These are phyloP conservation scores for Crotalus helleri DNA, from an alignment of 2,113 vertebrate genomes.

Conservation along the genomic window DNA sequence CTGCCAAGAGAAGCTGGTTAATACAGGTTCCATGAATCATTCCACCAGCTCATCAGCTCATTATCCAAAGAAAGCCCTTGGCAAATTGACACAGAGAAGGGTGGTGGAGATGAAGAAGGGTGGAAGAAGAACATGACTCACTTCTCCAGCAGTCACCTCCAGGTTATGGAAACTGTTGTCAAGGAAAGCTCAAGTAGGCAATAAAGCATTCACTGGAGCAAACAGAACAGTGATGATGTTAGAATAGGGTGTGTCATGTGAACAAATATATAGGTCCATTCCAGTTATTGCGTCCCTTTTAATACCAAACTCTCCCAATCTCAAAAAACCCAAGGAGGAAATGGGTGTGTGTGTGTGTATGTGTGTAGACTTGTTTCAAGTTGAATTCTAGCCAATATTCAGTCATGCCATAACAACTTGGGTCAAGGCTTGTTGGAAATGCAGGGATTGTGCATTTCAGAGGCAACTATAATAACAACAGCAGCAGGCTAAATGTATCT, in stretches of 20 bases:
- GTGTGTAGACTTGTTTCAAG: not conserved
- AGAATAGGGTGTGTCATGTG: not conserved
- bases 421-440: not conserved
- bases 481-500: fast-evolving
- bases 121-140: not conserved
- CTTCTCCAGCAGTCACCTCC: slow-evolving; percentile 18
- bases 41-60: slow-evolving; percentile 11
- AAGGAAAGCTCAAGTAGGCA: slow-evolving; percentile 11
- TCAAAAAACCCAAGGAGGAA: not conserved
- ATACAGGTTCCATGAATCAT: slow-evolving; percentile 16
- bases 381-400: not conserved
- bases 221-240: not conserved
- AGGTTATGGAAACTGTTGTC: slow-evolving; percentile 26
- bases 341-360: not conserved
- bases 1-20: slow-evolving; percentile 21
- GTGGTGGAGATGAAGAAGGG: not conserved
- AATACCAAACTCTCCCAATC: not conserved
- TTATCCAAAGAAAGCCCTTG: slow-evolving; percentile 22
- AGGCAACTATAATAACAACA: not conserved
- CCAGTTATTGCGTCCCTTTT: not conserved
- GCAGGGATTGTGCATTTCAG: fast-evolving
- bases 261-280: not conserved
- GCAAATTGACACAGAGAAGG: not conserved
- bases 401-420: not conserved
- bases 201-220: not conserved